Conservation (phyloP, 2,113 vertebrate genomes). For the Panthera uncia region DNA sequence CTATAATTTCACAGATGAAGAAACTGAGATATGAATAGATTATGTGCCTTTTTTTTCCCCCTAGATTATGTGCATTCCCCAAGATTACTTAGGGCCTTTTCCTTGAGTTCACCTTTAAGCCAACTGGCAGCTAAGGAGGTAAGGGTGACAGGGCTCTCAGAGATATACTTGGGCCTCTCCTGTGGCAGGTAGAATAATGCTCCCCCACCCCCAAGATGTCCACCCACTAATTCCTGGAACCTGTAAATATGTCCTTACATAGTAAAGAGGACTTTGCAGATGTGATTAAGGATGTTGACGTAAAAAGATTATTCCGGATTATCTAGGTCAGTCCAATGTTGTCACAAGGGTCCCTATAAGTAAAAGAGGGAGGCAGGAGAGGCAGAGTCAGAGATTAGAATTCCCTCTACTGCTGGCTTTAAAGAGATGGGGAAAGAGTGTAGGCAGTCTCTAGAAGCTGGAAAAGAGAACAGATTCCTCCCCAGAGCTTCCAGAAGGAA, state of each 20-base stretch:
- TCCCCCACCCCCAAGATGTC: no score
- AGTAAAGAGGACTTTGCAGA: neutral
- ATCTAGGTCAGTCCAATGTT: neutral
- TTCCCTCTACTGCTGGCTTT: neutral
- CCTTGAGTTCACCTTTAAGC: neutral
- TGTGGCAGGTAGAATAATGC: neutral
- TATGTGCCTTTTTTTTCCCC: neutral
- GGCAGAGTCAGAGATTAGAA: neutral
- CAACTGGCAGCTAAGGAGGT: neutral
- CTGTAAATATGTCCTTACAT: no score
- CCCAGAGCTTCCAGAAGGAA: neutral
- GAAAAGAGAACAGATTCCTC: neutral
- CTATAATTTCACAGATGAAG: neutral
- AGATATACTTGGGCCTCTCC: neutral
- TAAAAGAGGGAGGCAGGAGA: neutral
- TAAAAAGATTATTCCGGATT: neutral
- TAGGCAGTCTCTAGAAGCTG: neutral
- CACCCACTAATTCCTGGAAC: neutral
- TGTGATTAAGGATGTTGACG: neutral
- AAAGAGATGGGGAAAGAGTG: neutral
- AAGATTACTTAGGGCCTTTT: neutral
- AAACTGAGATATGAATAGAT: neutral
- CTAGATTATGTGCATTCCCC: neutral
- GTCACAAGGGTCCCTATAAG: neutral
- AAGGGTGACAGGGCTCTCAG: no score